Evolutionary conservation across 1,140 invertebrate genomes (phyloP).

Genomic region (Leptopilina boulardi): DNA sequence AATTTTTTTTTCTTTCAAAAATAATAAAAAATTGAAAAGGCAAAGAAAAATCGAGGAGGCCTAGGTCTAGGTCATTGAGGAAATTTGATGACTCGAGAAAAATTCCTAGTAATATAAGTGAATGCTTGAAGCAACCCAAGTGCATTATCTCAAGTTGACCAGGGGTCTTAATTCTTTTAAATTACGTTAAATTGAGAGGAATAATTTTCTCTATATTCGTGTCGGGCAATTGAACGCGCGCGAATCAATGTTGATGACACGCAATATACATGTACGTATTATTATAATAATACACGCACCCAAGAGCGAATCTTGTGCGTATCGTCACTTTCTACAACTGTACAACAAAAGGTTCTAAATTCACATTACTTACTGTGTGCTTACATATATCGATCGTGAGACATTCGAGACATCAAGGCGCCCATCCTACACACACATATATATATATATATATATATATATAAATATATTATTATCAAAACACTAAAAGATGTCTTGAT

Average conservation of each 20-base stretch:
- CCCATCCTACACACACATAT: constrained; percentile 53
- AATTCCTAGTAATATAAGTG: background rate
- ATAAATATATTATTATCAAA: too few relatives aligned
- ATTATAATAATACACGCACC: too few relatives aligned
- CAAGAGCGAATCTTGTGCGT: constrained; percentile 57
- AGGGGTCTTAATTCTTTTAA: constrained; percentile 71
- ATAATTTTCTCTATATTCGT: constrained; percentile 72
- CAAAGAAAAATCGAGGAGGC: background rate
- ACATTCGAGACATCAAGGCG: constrained; percentile 65
- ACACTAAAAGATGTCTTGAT: constrained; percentile 52
- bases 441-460: too few relatives aligned
- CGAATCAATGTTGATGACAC: constrained; percentile 57
- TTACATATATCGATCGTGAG: constrained; percentile 59
- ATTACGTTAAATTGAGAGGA: constrained; percentile 72
- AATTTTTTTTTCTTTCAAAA: too few relatives aligned
- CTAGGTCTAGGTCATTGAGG: constrained; percentile 16
- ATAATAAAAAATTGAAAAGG: too few relatives aligned
- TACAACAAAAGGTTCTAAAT: constrained; percentile 11
- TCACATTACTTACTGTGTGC: background rate
- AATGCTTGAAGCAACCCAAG: constrained; percentile 37
- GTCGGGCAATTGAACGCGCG: constrained; percentile 63
- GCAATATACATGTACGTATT: constrained; percentile 61
- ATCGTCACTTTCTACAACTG: background rate
- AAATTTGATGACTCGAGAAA: background rate
- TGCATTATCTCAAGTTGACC: constrained; percentile 50